Conservation (phyloP, 2,113 vertebrate species). For the Chloebia gouldiae region DNA sequence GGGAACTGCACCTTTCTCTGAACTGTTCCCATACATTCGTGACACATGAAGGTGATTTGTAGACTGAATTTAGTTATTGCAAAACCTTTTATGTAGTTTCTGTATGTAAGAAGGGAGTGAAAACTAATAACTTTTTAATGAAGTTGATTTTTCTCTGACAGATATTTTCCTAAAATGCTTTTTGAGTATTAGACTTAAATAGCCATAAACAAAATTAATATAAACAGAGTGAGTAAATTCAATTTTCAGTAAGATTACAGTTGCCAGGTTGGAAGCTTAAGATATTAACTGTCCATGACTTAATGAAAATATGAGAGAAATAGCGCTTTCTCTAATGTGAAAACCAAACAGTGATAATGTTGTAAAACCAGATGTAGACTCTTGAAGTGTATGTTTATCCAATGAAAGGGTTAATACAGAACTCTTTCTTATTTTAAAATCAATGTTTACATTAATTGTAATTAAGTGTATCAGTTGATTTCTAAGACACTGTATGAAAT, state of each 20-base stretch:
- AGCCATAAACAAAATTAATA: background rate
- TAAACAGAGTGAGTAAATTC: background rate
- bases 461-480: background rate
- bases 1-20: background rate
- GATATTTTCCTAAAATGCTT: background rate
- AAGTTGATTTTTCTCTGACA: background rate
- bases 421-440: background rate
- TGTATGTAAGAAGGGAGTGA: background rate
- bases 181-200: background rate
- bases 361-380: background rate
- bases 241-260: background rate
- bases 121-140: background rate
- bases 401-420: background rate
- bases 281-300: background rate
- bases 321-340: background rate
- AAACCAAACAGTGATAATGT: background rate
- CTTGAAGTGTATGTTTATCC: background rate
- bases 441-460: background rate
- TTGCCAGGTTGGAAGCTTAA: background rate
- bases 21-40: background rate
- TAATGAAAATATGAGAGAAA: background rate
- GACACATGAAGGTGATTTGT: background rate
- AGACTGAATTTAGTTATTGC: background rate
- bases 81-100: background rate
- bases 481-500: background rate